Percentiles rank a stretch among this genome's conserved stretches.
Evolutionary conservation across 2,797 vertebrate genomes (phyloP).

Genomic region (Lacerta agilis): DNA sequence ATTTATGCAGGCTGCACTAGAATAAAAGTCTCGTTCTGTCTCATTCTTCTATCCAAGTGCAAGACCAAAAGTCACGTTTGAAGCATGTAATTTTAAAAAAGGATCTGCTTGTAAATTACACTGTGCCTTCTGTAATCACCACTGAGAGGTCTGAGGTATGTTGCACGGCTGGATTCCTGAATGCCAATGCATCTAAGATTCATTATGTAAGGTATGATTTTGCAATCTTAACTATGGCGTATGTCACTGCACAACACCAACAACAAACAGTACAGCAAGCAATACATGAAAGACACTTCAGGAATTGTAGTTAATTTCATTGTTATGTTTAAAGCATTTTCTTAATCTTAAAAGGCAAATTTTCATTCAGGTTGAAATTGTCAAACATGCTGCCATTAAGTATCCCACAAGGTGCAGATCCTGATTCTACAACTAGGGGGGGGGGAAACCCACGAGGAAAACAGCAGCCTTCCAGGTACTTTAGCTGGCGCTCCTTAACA

Average conservation of each 20-base stretch:
- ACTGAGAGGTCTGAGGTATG: background rate
- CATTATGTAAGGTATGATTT: background rate
- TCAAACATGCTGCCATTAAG: background rate
- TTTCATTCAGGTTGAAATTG: background rate
- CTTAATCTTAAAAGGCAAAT: background rate
- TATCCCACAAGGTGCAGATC: no score
- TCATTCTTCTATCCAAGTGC: conserved; percentile 11
- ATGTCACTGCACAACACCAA: background rate
- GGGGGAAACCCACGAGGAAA: background rate
- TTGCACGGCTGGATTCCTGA: background rate
- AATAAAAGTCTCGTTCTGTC: background rate
- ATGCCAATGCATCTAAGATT: background rate
- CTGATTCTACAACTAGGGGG: background rate
- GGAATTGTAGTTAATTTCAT: background rate
- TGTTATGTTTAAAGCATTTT: conserved; percentile 6
- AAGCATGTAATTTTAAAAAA: background rate
- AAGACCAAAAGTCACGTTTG: background rate
- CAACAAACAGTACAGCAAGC: accelerated
- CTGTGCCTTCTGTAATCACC: background rate
- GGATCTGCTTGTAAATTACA: background rate
- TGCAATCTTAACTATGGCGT: background rate
- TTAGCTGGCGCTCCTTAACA: background rate
- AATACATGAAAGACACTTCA: background rate
- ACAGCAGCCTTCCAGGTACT: no score
- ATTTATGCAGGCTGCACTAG: background rate